Base-by-base conservation (phyloP, 2,113 vertebrate genomes). In the Athene noctua region DNA sequence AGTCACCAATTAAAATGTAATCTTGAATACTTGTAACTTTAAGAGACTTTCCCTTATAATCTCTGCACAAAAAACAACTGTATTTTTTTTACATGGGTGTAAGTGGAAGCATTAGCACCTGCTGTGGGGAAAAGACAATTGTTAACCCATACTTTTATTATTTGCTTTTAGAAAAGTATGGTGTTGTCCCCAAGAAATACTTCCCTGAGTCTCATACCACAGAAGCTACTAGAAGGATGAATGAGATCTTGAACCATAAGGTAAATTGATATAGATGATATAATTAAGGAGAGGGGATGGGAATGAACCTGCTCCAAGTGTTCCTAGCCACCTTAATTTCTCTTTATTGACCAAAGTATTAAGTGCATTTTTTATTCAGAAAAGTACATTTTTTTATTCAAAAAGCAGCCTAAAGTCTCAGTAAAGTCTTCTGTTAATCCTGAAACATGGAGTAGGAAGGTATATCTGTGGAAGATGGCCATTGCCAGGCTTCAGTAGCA, bases 161-260 rank as follows among this genome's bases (percentile, higher is more conserved):
- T 7, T 55, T 87, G 80, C 46, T 92, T 97, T 57, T 93, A 99
- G 99, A 99, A 97, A 99, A 99, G 96, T 99, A 99, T 1, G 99
- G 99, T 70, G 98, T 99, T 80, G 96, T 99, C 49, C 99, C 99
- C 97, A 99, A 99, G 98, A 99, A 99, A 94, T 98, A 99, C 95
- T 99, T 99, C 92, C 99, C 99, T 6, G 99, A 99, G 97, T 99
- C 99, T 54, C 98, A 99, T 80, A 99, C 99, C 86, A 99, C 99
- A 26, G 99, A 99, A 95, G 99, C 99, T 38, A 99, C 98, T 16
- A 98, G 99, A 74, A 98, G 99, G 97, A 99, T 99, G 99, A 99
- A 99, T 22, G 99, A 99, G 95, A 99, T 99, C 96, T 98, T 99
- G 90, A 99, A 99, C 97, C 99, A 99, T 92, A 99, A 99, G 99